Conservation (phyloP, 2,888 invertebrate species). For the Adineta ricciae region DNA sequence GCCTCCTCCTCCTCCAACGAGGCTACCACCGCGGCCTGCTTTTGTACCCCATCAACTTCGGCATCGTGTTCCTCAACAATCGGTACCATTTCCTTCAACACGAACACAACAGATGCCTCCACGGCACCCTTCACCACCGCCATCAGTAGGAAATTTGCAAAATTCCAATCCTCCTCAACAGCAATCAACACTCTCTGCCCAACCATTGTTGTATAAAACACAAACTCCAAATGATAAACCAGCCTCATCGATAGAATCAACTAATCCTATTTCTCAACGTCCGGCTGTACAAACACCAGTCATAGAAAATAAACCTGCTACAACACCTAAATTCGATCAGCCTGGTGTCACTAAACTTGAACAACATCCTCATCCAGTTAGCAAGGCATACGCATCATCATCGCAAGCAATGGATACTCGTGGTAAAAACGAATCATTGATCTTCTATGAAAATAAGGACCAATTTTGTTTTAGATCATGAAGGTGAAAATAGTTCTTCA, state of each 20-base stretch:
- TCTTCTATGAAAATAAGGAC: too few species aligned
- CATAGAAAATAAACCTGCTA: not conserved
- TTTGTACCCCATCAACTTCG: constrained; percentile 22
- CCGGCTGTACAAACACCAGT: not conserved
- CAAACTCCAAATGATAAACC: not conserved
- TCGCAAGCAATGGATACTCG: not conserved
- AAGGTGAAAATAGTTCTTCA: not conserved
- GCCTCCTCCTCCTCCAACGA: not conserved
- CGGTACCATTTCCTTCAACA: not conserved
- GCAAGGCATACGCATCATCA: not conserved
- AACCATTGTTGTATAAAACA: constrained; percentile 18
- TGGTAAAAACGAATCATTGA: not conserved
- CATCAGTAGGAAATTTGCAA: not conserved
- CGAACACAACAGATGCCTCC: not conserved
- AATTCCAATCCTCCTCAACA: not conserved
- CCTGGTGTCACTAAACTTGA: not conserved
- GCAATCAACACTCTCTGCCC: not conserved
- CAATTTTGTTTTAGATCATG: not conserved
- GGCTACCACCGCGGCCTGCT: not conserved
- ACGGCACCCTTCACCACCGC: not conserved
- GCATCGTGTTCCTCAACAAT: constrained; percentile 16
- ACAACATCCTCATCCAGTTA: not conserved
- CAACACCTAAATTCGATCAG: not conserved
- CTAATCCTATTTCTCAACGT: not conserved
- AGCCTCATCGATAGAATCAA: not conserved